Percentiles rank a stretch among this genome's conserved stretches.
Conservation (phyloP, 2,113 vertebrate species). For the Forbesichthys papilliferus region DNA sequence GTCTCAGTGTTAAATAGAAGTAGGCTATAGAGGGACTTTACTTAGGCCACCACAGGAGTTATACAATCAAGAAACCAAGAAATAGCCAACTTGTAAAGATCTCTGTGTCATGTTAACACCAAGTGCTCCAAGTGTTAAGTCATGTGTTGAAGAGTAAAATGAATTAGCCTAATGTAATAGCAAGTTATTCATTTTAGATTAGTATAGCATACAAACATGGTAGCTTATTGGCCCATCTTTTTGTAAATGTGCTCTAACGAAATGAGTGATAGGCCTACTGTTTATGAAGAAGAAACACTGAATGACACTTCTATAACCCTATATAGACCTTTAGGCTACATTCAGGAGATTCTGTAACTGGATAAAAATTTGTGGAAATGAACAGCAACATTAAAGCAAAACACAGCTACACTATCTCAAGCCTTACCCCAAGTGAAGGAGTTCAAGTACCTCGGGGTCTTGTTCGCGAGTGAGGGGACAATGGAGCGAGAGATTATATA, state of each 20-base stretch:
- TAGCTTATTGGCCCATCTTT: too few relatives aligned
- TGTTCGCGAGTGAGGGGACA: too few relatives aligned
- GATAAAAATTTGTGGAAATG: constrained; percentile 7
- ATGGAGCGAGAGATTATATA: too few relatives aligned
- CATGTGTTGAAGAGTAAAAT: too few relatives aligned
- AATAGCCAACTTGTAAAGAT: not conserved
- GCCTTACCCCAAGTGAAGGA: not conserved
- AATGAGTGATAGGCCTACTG: too few relatives aligned
- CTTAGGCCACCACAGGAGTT: not conserved
- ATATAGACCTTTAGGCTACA: not conserved
- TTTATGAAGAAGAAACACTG: too few relatives aligned
- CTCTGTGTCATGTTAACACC: not conserved
- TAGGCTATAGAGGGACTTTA: not conserved
- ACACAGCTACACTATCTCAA: constrained; percentile 11
- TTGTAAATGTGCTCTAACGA: too few relatives aligned
- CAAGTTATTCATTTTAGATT: too few relatives aligned
- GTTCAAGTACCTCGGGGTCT: too few relatives aligned
- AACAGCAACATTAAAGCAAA: not conserved
- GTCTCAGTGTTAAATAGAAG: constrained; percentile 7
- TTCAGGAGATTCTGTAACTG: constrained; percentile 23
- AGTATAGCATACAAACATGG: too few relatives aligned
- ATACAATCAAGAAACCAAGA: not conserved
- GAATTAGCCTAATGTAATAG: too few relatives aligned
- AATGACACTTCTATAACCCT: too few relatives aligned
- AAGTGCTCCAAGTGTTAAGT: not conserved